A percentile compares a stretch with the other conserved stretches of the same genome.
Evolutionary conservation across 92 coral and sea anemone species (phyloP).

Genomic region (Galaxea fascicularis): DNA sequence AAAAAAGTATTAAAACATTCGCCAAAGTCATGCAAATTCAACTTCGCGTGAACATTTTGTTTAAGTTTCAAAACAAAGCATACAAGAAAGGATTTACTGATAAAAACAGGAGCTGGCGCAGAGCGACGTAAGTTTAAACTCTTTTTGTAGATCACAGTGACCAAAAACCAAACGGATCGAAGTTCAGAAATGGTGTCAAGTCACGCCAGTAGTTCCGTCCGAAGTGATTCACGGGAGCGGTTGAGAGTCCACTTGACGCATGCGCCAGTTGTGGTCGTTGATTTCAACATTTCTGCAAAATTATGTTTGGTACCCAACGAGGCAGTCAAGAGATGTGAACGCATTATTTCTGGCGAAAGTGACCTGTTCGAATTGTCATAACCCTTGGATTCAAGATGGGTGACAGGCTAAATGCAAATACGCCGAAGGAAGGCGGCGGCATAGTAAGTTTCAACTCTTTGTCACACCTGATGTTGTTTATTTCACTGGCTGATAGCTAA

Average conservation of each 20-base stretch:
- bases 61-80: background rate
- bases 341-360: background rate
- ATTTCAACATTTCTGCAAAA: constrained; percentile 3
- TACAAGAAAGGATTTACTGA: background rate
- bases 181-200: background rate
- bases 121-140: background rate
- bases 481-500: constrained; percentile 13
- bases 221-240: constrained; percentile 36
- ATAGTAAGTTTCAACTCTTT: constrained; percentile 23
- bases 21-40: constrained; percentile 1
- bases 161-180: too few species aligned
- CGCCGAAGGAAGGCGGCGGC: constrained; percentile 53
- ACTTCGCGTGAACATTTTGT: constrained; percentile 18
- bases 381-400: constrained; percentile 41
- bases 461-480: constrained; percentile 13
- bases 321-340: constrained; percentile 24
- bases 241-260: constrained; percentile 8
- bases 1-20: background rate
- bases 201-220: constrained; percentile 26
- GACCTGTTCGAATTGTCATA: background rate
- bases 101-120: background rate
- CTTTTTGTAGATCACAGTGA: too few species aligned
- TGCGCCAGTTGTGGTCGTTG: constrained; percentile 32
- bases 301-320: constrained; percentile 3
- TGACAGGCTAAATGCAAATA: constrained; percentile 29